Base-by-base conservation (phyloP, 92 coral and sea anemone species). In the Heteractis magnifica region DNA sequence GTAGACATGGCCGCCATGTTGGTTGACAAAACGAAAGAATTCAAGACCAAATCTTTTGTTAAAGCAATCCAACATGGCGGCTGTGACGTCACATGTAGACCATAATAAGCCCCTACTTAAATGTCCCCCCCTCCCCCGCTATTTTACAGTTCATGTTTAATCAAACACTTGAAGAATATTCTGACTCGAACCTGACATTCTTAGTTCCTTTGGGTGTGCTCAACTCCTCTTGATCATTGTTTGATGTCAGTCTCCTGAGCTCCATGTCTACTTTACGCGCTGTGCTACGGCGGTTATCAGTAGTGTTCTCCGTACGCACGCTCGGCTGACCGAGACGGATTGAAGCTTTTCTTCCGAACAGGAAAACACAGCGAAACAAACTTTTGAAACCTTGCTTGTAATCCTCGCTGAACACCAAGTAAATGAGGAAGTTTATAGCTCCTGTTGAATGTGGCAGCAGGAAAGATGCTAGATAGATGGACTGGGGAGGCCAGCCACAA, bases 361-460 rank as follows among this genome's bases (percentile, higher is more conserved):
- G 20, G 21, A 58, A 55, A 64, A 58, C 19, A 19, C 76, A 76
- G 21, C 56, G 49, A 74, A 23, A 77, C 65, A 85, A 52, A 23
- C 81, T 60, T 49, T 85, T 85, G 77, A 91, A 85, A 55, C 94
- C 94, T 12, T 87, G 82, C 23, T 88, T 72, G 90, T 88, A 91
- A 74, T 91, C 94, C 52, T 91, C 89, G 74, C 92, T 91, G 82
- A 91, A 91, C 10, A 81, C 80, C 70, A 85, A 85, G 86, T 91
- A 91, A 64, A 91, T 88, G 52, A 87, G 72, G 52, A 90, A 85
- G 78, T 91, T 91, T 26, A 91, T 62, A 7, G 92, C 91, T 19
- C 91, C 90, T 56, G 90, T 91, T 44, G 92, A 80, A 55, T 91
- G 94, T 4, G 85, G 78, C 6, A 91, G 83, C 1, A 91, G 55